phyloP scores from a whole-genome alignment of 1,140 invertebrate species.

The Lepidurus packardi region DNA sequence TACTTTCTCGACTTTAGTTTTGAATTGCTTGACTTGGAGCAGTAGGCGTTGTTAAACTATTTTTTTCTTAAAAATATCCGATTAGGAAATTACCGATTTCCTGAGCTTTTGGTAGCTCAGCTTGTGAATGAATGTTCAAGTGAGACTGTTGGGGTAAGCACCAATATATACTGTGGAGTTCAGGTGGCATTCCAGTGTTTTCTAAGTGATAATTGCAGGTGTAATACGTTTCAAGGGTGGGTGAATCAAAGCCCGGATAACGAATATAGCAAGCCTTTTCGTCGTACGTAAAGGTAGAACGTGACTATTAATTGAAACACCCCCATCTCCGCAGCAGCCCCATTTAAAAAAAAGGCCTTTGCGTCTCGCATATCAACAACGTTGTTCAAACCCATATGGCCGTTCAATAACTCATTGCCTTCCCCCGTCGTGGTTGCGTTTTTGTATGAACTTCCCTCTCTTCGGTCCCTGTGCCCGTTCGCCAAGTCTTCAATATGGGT shows the following conservation, averaged over 20 bases:
- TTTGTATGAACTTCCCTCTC: neutral
- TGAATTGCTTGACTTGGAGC: too few relatives aligned
- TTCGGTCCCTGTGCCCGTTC: neutral
- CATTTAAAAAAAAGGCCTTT: neutral
- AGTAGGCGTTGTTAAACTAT: too few relatives aligned
- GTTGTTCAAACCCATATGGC: neutral
- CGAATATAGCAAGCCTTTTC: neutral
- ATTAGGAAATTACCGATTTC: too few relatives aligned
- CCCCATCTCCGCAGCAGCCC: neutral
- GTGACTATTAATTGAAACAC: neutral
- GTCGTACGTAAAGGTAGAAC: neutral
- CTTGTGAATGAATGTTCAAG: too few relatives aligned
- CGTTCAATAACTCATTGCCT: slow-evolving; percentile 13
- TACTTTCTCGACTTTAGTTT: too few relatives aligned
- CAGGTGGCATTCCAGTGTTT: too few relatives aligned
- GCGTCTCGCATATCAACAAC: neutral
- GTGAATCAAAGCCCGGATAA: neutral
- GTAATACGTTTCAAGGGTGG: too few relatives aligned
- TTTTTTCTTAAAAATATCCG: too few relatives aligned
- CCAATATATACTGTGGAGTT: too few relatives aligned
- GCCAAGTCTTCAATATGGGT: slow-evolving; percentile 10
- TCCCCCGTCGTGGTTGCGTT: neutral
- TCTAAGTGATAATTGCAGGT: too few relatives aligned
- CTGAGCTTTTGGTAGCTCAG: too few relatives aligned
- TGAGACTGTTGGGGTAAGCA: too few relatives aligned